These are phyloP conservation scores for Acronicta alni DNA, from an alignment of 2,888 invertebrate genomes.

Conservation along the genomic window DNA sequence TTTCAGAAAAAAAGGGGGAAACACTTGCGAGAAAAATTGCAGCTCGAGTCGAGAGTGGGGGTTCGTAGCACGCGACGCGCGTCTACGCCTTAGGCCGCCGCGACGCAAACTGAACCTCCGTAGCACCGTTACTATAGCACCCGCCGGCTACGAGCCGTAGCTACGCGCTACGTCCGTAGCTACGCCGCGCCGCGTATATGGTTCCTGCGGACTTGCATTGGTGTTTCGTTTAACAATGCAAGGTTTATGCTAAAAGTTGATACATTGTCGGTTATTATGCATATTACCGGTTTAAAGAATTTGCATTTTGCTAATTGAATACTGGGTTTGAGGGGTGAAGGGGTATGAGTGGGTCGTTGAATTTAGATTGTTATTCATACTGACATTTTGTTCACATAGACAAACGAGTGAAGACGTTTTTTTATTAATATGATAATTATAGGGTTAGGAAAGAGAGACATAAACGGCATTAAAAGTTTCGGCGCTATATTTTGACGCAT, in stretches of 20 bases:
- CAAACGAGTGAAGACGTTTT: neutral
- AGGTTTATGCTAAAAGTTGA: slow-evolving; percentile 59
- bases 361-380: slow-evolving; percentile 16
- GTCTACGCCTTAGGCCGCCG: slow-evolving; percentile 80
- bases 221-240: slow-evolving; percentile 55
- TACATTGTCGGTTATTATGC: slow-evolving; percentile 58
- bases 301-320: slow-evolving; percentile 55
- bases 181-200: slow-evolving; percentile 56
- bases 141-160: slow-evolving; percentile 80
- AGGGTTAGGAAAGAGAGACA: no score
- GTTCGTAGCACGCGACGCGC: slow-evolving; percentile 69
- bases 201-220: slow-evolving; percentile 65
- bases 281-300: slow-evolving; percentile 43
- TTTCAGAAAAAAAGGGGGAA: slow-evolving; percentile 56
- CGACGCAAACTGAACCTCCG: slow-evolving; percentile 75
- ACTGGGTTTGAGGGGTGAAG: slow-evolving; percentile 41
- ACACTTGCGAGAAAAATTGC: slow-evolving; percentile 54
- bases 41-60: slow-evolving; percentile 34
- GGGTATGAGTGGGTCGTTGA: slow-evolving; percentile 20
- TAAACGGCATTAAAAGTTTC: no score
- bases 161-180: slow-evolving; percentile 70
- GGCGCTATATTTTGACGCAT: no score
- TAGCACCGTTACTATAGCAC: slow-evolving; percentile 82
- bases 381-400: neutral
- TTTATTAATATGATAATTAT: no score